phyloP scores from a whole-genome alignment of 2,888 invertebrate genomes.

The Holacanthella duospinosa region DNA sequence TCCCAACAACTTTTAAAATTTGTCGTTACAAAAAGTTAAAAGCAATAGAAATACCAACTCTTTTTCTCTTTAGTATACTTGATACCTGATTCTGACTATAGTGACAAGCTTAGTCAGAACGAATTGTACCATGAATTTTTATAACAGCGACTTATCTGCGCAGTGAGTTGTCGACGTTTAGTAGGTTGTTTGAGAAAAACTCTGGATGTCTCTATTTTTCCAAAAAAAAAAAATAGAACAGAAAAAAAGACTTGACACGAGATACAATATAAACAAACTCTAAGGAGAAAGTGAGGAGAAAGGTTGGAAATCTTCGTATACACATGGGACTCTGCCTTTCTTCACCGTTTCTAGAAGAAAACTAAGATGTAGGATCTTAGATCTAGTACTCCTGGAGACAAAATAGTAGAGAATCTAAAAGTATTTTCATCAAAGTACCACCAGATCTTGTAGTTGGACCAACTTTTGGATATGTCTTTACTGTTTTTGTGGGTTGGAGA shows the following conservation, averaged over 20 bases:
- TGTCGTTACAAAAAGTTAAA: no score
- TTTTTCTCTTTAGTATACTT: no score
- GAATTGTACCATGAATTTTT: no score
- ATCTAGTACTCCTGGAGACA: neutral
- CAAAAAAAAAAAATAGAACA: neutral
- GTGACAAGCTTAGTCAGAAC: no score
- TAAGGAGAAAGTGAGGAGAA: neutral
- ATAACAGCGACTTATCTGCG: no score
- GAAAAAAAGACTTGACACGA: neutral
- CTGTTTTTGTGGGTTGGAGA: neutral
- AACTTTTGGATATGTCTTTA: neutral
- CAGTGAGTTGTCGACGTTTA: no score
- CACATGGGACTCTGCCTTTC: neutral
- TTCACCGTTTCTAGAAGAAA: no score
- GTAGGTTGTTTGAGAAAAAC: no score
- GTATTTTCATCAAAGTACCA: neutral
- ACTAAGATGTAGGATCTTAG: no score
- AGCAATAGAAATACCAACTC: no score
- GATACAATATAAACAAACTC: conserved; percentile 2
- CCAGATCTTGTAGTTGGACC: neutral
- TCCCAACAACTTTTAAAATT: no score
- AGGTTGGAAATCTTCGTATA: neutral
- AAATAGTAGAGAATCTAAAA: neutral
- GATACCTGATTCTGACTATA: no score
- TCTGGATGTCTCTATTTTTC: neutral